Conservation (phyloP, 2,113 vertebrate genomes). For the Puffinus mauretanicus region DNA sequence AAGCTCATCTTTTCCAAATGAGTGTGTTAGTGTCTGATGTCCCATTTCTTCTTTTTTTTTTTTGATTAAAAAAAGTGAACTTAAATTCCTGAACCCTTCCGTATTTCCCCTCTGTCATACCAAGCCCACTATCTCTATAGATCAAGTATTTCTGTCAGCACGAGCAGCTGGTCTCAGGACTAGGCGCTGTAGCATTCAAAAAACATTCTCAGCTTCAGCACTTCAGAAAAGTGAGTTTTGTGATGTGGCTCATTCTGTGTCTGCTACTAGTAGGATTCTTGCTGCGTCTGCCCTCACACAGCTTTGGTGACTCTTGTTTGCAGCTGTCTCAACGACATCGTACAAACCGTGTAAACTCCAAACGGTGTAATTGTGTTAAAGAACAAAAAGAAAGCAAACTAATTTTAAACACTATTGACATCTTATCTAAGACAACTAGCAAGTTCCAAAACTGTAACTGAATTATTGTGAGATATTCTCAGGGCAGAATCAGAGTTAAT, state of each 20-base stretch:
- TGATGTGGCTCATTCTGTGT: background rate
- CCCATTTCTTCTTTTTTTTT: background rate
- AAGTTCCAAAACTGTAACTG: background rate
- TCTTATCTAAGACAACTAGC: background rate
- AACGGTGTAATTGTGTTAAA: background rate
- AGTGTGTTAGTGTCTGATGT: background rate
- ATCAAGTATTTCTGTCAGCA: background rate
- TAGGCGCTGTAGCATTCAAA: background rate
- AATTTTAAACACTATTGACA: fast-evolving
- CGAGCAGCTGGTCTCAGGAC: background rate
- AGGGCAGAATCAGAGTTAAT: background rate
- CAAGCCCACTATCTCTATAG: fast-evolving
- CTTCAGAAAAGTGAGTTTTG: background rate
- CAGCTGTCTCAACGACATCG: background rate
- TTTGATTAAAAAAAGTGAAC: background rate
- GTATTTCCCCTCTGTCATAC: background rate
- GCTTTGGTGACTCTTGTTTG: background rate
- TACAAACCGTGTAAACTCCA: background rate
- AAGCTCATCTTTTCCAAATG: background rate
- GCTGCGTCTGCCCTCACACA: background rate
- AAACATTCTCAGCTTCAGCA: background rate
- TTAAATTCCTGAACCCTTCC: background rate
- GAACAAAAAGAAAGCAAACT: background rate
- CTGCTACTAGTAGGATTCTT: background rate
- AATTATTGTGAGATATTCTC: background rate